Evolutionary conservation across 2,113 vertebrate species (phyloP), one percentile per base, ranked within the genome.

Genomic region (Peromyscus polionotus): DNA sequence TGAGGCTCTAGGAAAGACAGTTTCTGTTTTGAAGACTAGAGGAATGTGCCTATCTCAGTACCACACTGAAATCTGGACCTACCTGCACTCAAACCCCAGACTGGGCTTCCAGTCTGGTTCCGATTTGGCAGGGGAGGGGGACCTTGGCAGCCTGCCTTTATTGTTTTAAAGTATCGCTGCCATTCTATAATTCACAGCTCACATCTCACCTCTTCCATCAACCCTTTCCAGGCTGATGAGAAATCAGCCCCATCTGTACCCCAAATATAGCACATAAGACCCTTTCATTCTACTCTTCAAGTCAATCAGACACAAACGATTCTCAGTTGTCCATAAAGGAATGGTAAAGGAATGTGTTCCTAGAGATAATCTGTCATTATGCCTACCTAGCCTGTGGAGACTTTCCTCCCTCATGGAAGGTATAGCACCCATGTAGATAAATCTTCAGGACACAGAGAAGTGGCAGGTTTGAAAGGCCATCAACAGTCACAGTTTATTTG

Each of bases 141-240:
- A 2, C 79, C 63, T 96, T 97, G 98, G 97, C 96, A 95, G 59
- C 33, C 51, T 93, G 97, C 96, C 96, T 90, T 90, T 81, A 92
- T 94, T 97, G 91, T 97, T 96, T 88, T 92, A 45, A 92, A 89
- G 61, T 73, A 67, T 42, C 72, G 59, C 97, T 96, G 95, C 95
- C 93, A 87, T 93, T 94, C 93, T 88, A 86, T 91, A 96, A 95
- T 93, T 95, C 77, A 84, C 77, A 94, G 95, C 89, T 97, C 96
- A 95, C 85, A 76, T 86, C 95, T 97, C 97, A 97, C 97, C 94
- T 97, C 80, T 33, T 96, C 86, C 83, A 96, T 97, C 97, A 95
- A 51, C n/a, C 7, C 48, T 93, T 93, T 39, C 72, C 7, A 65
- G 22, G 57, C 81, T 83, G 81, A 93, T 91, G 95, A 97, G 87